phyloP scores from a whole-genome alignment of 2,888 invertebrate species.

The Omphaloscelis lunosa region DNA sequence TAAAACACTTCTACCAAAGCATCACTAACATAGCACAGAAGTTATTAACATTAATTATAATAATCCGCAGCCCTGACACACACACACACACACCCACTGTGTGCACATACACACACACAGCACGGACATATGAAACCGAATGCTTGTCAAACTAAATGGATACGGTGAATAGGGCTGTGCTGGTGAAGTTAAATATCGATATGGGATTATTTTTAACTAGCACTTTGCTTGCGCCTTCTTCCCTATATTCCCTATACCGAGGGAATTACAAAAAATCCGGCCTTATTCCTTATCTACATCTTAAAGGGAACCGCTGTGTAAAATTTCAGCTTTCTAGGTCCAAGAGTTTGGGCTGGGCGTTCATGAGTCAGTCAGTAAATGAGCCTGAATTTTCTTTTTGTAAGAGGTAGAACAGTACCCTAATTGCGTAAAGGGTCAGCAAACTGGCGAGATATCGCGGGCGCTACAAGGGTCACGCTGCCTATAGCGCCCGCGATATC shows the following conservation, averaged over 20 bases:
- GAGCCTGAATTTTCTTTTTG: background rate
- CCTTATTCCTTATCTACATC: background rate
- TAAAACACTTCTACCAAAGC: constrained; percentile 20
- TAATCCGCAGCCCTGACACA: constrained; percentile 73
- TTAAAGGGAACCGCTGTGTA: background rate
- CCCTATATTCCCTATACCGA: background rate
- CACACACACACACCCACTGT: constrained; percentile 67
- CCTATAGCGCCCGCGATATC: too few relatives aligned
- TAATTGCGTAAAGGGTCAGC: too few relatives aligned
- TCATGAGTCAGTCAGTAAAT: background rate
- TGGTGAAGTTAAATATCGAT: constrained; percentile 38
- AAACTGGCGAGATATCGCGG: too few relatives aligned
- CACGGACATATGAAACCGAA: constrained; percentile 88
- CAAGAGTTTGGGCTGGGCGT: background rate
- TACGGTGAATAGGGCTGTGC: constrained; percentile 82
- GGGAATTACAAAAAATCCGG: background rate
- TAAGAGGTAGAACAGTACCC: background rate
- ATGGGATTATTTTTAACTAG: background rate
- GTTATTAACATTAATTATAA: constrained; percentile 65
- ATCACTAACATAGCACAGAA: constrained; percentile 23
- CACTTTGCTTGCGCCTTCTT: background rate
- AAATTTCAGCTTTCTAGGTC: background rate
- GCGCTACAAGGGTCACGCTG: too few relatives aligned
- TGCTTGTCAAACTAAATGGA: constrained; percentile 91
- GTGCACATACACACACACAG: constrained; percentile 61